Evolutionary conservation across 2,797 vertebrate species (phyloP), one percentile per base, ranked within the genome.

Genomic region (Hipposideros larvatus): DNA sequence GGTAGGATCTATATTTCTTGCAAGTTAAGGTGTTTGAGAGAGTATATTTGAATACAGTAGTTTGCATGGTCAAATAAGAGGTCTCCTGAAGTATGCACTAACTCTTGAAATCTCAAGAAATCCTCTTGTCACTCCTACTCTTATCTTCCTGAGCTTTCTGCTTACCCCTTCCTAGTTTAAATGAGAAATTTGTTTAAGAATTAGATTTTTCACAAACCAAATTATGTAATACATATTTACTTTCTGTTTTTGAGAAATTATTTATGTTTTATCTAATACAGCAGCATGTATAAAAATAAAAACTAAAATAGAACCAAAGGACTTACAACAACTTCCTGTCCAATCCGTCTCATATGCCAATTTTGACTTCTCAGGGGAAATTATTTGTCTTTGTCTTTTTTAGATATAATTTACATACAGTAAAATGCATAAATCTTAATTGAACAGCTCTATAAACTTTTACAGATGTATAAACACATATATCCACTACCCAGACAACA

Each of bases 1-100:
- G 99, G 99, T 99, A 97, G 41, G 94, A 94, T 53, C 65, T 11
- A 16, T 63, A 75, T 93, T 80, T 94, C 46, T 80, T 91, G 3
- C n/a, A 53, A 31, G 10, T 41, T 51, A 59, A 75, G 28, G 14
- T 78, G 11, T 51, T 63, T 73, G 74, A 73, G 61, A 83, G 9
- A 28, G 37, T 61, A 21, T 82, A 59, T 78, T 37, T 74, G 31
- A 75, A 28, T 80, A 57, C 68, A 46, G 21, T 61, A 15, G 48
- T 73, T 85, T n/a, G 24, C 10, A 59, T 48, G 48, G 24, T 53
- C 53, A 90, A 24, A 18, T 34, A 59, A 83, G 46, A 53, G 31
- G 31, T 71, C 4, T 86, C 26, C 59, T 51, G 26, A 48, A 77
- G 34, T 26, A 53, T 5, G 48, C 26, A 34, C 18, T n/a, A 57